Evolutionary conservation across 1,140 invertebrate species (phyloP).

Genomic region (Scaptomyza hsui): DNA sequence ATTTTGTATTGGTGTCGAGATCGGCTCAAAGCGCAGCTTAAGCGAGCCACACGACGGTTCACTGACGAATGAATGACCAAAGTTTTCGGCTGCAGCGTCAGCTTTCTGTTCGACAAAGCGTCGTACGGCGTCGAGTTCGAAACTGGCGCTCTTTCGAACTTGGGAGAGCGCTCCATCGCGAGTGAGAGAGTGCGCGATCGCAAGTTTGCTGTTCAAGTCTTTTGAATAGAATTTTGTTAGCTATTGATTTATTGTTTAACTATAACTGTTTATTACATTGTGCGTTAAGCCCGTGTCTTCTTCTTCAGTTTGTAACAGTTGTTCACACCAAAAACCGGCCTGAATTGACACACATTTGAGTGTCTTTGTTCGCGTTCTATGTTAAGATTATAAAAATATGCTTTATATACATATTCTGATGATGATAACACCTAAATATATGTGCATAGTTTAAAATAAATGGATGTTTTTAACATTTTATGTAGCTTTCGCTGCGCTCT

Average conservation of each 20-base stretch:
- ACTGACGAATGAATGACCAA: slow-evolving; percentile 65
- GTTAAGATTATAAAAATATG: neutral
- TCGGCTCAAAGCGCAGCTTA: slow-evolving; percentile 21
- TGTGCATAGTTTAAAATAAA: slow-evolving; percentile 17
- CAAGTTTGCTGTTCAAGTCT: slow-evolving; percentile 28
- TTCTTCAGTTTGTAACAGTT: slow-evolving; percentile 16
- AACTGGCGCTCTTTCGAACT: slow-evolving; percentile 25
- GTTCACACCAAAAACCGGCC: slow-evolving; percentile 21
- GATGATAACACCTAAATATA: neutral
- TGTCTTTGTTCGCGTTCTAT: slow-evolving; percentile 22
- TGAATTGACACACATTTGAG: slow-evolving; percentile 56
- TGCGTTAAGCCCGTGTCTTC: slow-evolving; percentile 43
- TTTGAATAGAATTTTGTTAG: slow-evolving; percentile 49
- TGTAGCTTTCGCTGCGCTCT: slow-evolving; percentile 65
- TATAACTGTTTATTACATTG: slow-evolving; percentile 77
- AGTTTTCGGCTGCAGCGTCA: slow-evolving; percentile 55
- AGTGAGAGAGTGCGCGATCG: slow-evolving; percentile 16
- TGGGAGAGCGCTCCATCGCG: neutral
- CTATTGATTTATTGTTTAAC: slow-evolving; percentile 73
- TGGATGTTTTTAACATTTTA: too few species aligned
- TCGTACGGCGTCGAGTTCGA: slow-evolving; percentile 52
- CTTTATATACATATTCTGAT: neutral
- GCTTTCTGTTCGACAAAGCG: slow-evolving; percentile 46
- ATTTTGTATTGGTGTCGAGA: slow-evolving; percentile 15
- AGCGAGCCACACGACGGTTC: slow-evolving; percentile 57